Evolutionary conservation across 2,113 vertebrate species (phyloP), one percentile per base, ranked within the genome.

Genomic region (Pangasianodon gigas): DNA sequence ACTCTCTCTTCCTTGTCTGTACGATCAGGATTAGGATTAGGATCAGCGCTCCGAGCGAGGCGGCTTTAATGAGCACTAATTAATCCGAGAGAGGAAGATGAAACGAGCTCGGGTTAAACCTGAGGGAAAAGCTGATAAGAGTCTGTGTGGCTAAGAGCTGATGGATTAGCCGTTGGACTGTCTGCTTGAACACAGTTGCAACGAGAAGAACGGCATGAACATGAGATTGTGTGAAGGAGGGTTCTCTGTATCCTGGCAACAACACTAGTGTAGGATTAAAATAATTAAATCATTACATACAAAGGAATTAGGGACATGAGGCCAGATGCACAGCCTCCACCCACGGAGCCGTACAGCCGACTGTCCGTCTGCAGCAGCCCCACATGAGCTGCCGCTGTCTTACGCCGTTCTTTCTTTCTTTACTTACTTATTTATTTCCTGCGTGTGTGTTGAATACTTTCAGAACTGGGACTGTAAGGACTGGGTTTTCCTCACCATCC

Each of bases 31-130:
- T 37, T 1, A 37, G 37, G 37, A 37, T 37, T 37, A 37, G 93
- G 95, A 95, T 96, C 93, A 95, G 87, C 0, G 10, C 60, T 79
- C 29, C 51, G 77, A 91, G 82, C 11, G 65, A 24, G 94, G 52
- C 89, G 37, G 83, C 91, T 95, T 96, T 96, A 96, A 96, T 90
- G 7, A 94, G 89, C 58, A 44, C 85, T 95, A 96, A 96, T 96
- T 95, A 92, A 95, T 95, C 91, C 89, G 89, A 65, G 67, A 87
- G 62, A 7, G n/a, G 67, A 56, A 32, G 87, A 90, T 91, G 81
- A 90, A 21, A 44, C 14, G 13, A 75, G 84, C 46, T 46, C 37
- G 29, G 74, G 75, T 84, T 87, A 75, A 89, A 77, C 18, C 84
- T 69, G 80, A 37, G 9, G 6, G 65, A 37, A 44, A 44, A 58